phyloP scores from a whole-genome alignment of 2,888 invertebrate species.

The Oithona nana region DNA sequence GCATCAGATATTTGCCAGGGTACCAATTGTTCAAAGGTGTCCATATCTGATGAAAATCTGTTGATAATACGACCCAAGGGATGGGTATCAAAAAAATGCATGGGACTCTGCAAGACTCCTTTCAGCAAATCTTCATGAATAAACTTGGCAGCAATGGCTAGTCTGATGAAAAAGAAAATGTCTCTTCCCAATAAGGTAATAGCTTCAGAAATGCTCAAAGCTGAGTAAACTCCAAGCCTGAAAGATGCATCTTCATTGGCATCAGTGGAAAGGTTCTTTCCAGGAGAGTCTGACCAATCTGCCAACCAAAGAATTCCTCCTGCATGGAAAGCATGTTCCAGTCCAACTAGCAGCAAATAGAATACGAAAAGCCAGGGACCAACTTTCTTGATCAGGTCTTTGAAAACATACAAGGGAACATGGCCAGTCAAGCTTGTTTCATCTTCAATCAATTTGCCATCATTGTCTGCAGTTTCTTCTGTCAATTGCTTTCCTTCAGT shows the following conservation, averaged over 20 bases:
- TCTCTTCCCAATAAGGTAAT: slow-evolving; percentile 22
- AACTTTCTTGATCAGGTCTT: slow-evolving; percentile 16
- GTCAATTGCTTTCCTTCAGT: too few relatives aligned
- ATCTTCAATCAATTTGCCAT: slow-evolving; percentile 63
- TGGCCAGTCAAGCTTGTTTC: slow-evolving; percentile 78
- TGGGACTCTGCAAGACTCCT: slow-evolving; percentile 33
- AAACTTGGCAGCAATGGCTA: slow-evolving; percentile 22
- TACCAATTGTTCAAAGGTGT: slow-evolving; percentile 41
- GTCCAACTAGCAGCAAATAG: not conserved
- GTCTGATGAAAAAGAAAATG: slow-evolving; percentile 32
- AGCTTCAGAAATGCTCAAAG: slow-evolving; percentile 56
- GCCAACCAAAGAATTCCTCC: not conserved
- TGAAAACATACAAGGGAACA: slow-evolving; percentile 53
- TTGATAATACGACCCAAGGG: slow-evolving; percentile 47
- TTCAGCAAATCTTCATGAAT: slow-evolving; percentile 23
- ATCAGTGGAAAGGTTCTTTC: not conserved
- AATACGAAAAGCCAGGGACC: slow-evolving; percentile 4
- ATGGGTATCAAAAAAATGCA: slow-evolving; percentile 56
- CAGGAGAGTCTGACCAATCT: not conserved
- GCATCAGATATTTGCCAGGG: slow-evolving; percentile 49
- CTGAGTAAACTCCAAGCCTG: slow-evolving; percentile 47
- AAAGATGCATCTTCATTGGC: not conserved
- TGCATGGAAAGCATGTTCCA: not conserved
- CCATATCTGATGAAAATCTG: slow-evolving; percentile 46
- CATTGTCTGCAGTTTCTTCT: too few relatives aligned